Evolutionary conservation across 2,113 vertebrate genomes (phyloP), one percentile per base, ranked within the genome.

Genomic region (Sminthopsis crassicaudata): DNA sequence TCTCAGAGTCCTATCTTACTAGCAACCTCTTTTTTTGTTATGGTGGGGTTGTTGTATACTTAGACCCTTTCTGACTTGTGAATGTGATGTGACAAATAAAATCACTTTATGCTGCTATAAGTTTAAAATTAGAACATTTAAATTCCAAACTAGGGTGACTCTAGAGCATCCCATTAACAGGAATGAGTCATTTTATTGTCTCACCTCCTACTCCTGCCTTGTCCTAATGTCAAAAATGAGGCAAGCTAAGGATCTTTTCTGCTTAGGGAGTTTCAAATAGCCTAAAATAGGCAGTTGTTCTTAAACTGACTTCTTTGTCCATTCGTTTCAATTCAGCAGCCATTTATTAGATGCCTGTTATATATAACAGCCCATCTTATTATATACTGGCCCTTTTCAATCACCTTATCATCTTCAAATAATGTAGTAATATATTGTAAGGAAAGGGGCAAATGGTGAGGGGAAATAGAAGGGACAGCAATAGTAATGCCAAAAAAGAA

Each of bases 81-180:
- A 53, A 23, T 46, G 19, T 90, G 76, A 57, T 14, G 51, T 96
- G 54, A 91, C 19, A 90, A 93, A 93, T 12, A 55, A 27, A 92
- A 6, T 53, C 92, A n/a, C n/a, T 46, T 94, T 19, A 50, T 54
- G 30, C 55, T 19, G 53, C 91, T 94, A 53, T 94, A 53, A 91
- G 46, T 25, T 92, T 90, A 95, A 94, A 97, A 97, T 92, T 94
- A 96, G 57, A 95, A 76, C 46, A 92, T 52, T 96, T 95, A 96
- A 91, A 96, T 96, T 76, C 88, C 36, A 93, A 27, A 91, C 52
- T 93, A 53, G 36, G 53, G 36, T 96, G 93, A 91, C 90, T 96
- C 93, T 95, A 96, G 42, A 93, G 53, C 89, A 91, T 92, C 60
- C 42, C 91, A 25, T 84, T 94, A 92, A 89, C 30, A 94, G 84